phyloP scores from a whole-genome alignment of 2,888 invertebrate species.

The Flabesymbios commensalis region DNA sequence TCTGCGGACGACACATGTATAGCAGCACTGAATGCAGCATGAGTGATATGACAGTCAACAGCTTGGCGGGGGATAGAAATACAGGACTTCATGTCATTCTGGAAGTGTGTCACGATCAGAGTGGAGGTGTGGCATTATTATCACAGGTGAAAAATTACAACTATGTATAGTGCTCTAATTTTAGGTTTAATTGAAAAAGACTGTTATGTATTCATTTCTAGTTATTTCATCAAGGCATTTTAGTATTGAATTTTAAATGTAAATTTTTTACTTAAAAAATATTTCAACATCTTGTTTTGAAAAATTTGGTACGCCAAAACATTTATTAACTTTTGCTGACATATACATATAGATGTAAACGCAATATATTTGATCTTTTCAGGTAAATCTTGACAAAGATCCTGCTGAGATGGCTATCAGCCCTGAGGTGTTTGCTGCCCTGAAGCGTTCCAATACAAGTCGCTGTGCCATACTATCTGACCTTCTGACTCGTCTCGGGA shows the following conservation, averaged over 20 bases:
- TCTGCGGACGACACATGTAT: conserved; percentile 42
- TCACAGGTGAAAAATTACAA: conserved; percentile 36
- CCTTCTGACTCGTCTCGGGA: conserved; percentile 42
- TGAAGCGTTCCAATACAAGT: conserved; percentile 46
- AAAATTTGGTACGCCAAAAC: no score
- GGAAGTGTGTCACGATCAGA: conserved; percentile 22
- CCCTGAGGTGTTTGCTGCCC: conserved; percentile 42
- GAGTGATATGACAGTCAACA: conserved; percentile 16
- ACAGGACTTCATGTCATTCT: conserved; percentile 26
- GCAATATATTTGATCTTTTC: conserved; percentile 9
- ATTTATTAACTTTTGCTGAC: no score
- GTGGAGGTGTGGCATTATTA: conserved; percentile 29
- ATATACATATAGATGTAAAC: not conserved
- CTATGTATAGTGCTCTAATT: no score
- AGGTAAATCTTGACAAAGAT: conserved; percentile 48
- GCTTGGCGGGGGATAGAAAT: conserved; percentile 21
- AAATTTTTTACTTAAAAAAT: no score
- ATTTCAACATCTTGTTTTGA: no score
- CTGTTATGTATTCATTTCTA: no score
- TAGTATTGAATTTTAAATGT: no score
- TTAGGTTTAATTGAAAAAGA: no score
- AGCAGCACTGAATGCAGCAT: conserved; percentile 5
- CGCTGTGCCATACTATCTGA: conserved; percentile 45
- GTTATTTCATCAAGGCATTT: no score
- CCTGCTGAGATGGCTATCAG: conserved; percentile 47